These are phyloP conservation scores for Spheniscus mendiculus DNA, from an alignment of 2,113 vertebrate species.

Conservation along the genomic window DNA sequence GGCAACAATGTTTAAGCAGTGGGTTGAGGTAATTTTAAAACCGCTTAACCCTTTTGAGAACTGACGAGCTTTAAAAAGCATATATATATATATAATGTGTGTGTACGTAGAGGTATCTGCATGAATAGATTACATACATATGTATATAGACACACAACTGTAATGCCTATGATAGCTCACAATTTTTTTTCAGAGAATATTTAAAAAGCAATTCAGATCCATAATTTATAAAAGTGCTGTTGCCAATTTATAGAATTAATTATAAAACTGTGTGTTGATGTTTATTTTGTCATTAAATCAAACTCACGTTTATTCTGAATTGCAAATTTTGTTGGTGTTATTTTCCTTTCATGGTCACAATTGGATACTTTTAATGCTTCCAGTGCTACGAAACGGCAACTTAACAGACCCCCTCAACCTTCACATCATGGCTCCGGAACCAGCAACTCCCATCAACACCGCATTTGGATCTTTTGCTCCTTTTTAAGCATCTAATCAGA, in stretches of 20 bases:
- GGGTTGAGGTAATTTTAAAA: conserved; percentile 62
- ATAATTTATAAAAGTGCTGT: neutral
- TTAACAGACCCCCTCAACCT: neutral
- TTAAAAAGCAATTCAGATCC: neutral
- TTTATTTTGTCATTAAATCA: conserved; percentile 10
- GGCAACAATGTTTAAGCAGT: conserved; percentile 53
- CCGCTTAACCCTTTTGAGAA: conserved; percentile 41
- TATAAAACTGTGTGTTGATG: neutral
- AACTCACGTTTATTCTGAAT: neutral
- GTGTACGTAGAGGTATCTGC: neutral
- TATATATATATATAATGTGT: neutral
- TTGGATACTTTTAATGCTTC: neutral
- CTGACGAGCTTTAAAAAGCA: neutral
- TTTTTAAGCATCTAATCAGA: neutral
- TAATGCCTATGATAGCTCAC: neutral
- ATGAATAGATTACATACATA: neutral
- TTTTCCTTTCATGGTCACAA: conserved; percentile 16
- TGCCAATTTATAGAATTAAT: neutral
- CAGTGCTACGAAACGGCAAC: neutral
- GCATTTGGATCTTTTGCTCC: neutral
- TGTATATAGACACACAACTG: neutral
- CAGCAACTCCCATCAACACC: neutral
- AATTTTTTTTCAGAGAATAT: neutral
- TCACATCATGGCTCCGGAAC: neutral
- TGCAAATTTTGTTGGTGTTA: neutral